Evolutionary conservation across 2,797 vertebrate genomes (phyloP).

Genomic region (Selene dorsalis): DNA sequence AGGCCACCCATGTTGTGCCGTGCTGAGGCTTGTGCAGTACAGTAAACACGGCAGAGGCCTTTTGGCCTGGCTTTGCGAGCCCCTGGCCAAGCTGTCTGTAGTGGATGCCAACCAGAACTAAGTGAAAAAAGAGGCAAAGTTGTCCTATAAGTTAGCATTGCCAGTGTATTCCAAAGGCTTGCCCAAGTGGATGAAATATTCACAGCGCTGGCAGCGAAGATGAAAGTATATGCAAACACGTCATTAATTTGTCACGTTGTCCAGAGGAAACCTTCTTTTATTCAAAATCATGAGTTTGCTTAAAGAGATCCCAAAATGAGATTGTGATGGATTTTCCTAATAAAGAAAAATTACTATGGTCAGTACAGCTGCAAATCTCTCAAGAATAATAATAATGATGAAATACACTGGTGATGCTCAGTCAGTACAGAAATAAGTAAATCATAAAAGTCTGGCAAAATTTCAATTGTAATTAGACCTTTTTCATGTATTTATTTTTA

Average conservation of each 20-base stretch:
- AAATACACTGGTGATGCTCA: constrained; percentile 43
- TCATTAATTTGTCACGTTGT: constrained; percentile 82
- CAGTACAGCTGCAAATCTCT: constrained; percentile 36
- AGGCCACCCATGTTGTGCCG: constrained; percentile 83
- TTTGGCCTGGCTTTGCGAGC: constrained; percentile 75
- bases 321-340: constrained; percentile 58
- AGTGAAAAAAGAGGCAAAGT: constrained; percentile 71
- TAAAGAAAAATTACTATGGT: constrained; percentile 43
- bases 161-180: constrained; percentile 61
- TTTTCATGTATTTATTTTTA: constrained; percentile 10
- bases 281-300: constrained; percentile 55
- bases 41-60: constrained; percentile 82
- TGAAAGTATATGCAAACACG: constrained; percentile 66
- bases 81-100: constrained; percentile 80
- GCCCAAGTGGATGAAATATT: constrained; percentile 67
- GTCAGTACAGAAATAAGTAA: constrained; percentile 47
- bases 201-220: constrained; percentile 54
- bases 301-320: constrained; percentile 49
- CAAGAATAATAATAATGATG: constrained; percentile 55
- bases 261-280: constrained; percentile 66
- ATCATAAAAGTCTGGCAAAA: constrained; percentile 38
- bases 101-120: constrained; percentile 78
- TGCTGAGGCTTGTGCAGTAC: constrained; percentile 75
- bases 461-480: constrained; percentile 21
- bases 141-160: constrained; percentile 68